Conservation (phyloP, 2,113 vertebrate species). For the Hystrix brachyura region DNA sequence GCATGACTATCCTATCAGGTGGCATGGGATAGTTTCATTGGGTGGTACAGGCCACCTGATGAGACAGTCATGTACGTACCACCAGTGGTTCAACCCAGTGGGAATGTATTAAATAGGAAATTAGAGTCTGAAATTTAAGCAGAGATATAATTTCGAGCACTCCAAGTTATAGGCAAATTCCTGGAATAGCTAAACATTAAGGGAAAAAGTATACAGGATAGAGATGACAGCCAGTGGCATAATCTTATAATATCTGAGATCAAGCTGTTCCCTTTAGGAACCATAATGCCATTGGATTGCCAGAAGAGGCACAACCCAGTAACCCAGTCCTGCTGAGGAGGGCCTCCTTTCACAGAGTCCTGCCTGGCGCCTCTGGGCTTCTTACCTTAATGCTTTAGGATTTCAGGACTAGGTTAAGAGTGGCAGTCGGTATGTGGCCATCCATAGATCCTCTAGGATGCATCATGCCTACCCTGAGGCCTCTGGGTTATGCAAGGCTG, state of each 20-base stretch:
- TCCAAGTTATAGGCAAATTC: background rate
- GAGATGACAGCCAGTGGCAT: background rate
- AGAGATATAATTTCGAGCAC: background rate
- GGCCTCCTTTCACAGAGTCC: background rate
- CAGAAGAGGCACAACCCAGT: background rate
- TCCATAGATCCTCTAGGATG: background rate
- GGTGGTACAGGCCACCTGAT: background rate
- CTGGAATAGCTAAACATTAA: background rate
- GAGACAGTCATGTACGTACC: background rate
- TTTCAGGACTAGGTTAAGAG: background rate
- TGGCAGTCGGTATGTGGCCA: background rate
- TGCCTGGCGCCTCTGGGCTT: background rate
- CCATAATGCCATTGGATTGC: background rate
- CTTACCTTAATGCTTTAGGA: background rate
- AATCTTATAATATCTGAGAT: background rate
- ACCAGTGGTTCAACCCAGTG: background rate
- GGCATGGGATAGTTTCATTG: background rate
- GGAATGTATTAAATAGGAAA: background rate
- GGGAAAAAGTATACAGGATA: background rate
- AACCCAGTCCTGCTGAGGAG: background rate
- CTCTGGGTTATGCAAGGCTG: background rate
- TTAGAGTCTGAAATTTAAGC: background rate
- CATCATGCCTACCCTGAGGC: background rate
- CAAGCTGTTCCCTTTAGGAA: background rate
- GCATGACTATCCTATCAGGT: background rate